These are phyloP conservation scores for Eleginops maclovinus DNA, from an alignment of 2,113 vertebrate genomes.

Conservation along the genomic window DNA sequence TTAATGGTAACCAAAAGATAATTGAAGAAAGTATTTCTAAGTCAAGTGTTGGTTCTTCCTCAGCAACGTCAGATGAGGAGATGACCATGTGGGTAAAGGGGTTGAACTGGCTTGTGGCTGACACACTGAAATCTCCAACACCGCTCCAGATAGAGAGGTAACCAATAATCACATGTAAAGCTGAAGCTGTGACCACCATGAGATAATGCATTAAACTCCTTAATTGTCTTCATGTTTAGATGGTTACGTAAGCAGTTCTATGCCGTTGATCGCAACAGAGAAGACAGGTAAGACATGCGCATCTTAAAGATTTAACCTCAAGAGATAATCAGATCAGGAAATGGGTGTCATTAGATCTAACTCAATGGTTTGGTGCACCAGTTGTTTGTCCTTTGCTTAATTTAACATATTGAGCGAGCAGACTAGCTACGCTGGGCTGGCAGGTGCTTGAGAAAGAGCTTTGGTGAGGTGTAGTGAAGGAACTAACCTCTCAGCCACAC, in stretches of 20 bases:
- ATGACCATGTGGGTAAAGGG: constrained; percentile 99
- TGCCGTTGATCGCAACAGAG: constrained; percentile 92
- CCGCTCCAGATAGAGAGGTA: constrained; percentile 97
- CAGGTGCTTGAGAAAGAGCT: constrained; percentile 35
- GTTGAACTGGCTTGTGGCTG: constrained; percentile 92
- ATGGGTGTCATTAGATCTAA: constrained; percentile 10
- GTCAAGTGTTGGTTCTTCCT: not conserved
- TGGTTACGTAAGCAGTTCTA: constrained; percentile 99
- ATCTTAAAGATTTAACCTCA: not conserved
- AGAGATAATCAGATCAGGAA: constrained; percentile 28
- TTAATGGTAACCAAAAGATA: not conserved
- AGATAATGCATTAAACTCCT: not conserved
- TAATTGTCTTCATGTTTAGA: constrained; percentile 71
- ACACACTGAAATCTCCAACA: constrained; percentile 92
- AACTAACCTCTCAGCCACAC: constrained; percentile 68
- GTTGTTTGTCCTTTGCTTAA: not conserved
- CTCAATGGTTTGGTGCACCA: constrained; percentile 16
- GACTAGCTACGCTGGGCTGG: not conserved
- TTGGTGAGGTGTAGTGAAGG: constrained; percentile 60
- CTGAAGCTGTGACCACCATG: not conserved
- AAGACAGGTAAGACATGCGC: constrained; percentile 89
- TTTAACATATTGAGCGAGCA: constrained; percentile 9
- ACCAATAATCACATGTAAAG: not conserved
- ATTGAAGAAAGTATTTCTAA: not conserved
- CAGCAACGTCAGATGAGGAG: constrained; percentile 97